phyloP scores from a whole-genome alignment of 2,888 invertebrate genomes.

The Drosophila helvetica region DNA sequence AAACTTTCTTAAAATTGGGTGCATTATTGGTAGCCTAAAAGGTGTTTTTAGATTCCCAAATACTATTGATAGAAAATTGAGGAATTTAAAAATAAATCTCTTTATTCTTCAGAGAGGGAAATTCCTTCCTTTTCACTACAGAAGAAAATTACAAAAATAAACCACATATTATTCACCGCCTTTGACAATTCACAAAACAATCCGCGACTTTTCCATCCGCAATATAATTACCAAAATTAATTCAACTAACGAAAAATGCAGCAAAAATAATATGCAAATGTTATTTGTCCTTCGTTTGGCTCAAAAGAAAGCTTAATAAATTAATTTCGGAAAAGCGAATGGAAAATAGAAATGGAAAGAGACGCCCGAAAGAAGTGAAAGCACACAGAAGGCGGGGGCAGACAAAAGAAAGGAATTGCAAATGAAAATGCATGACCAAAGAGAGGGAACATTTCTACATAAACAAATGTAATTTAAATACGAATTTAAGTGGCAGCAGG shows the following conservation, averaged over 20 bases:
- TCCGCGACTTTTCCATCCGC: neutral
- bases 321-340: conserved; percentile 32
- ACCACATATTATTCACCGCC: neutral
- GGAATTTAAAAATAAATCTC: too few relatives aligned
- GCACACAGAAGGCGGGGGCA: conserved; percentile 33
- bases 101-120: too few relatives aligned
- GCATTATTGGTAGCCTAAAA: too few relatives aligned
- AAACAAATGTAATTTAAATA: conserved; percentile 75
- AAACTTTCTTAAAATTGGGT: neutral
- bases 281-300: conserved; percentile 7
- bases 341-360: conserved; percentile 32
- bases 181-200: neutral
- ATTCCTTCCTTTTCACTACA: too few relatives aligned
- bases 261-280: conserved; percentile 30
- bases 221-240: conserved; percentile 32
- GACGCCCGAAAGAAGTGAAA: conserved; percentile 33
- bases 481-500: conserved; percentile 67
- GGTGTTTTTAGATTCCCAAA: too few relatives aligned
- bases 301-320: conserved; percentile 46
- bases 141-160: neutral
- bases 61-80: too few relatives aligned
- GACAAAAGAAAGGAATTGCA: conserved; percentile 43
- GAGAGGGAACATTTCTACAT: conserved; percentile 34
- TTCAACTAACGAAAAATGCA: conserved; percentile 25
- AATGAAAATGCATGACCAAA: conserved; percentile 37